Evolutionary conservation across 2,888 invertebrate species (phyloP).

Genomic region (Andrena bicolor): DNA sequence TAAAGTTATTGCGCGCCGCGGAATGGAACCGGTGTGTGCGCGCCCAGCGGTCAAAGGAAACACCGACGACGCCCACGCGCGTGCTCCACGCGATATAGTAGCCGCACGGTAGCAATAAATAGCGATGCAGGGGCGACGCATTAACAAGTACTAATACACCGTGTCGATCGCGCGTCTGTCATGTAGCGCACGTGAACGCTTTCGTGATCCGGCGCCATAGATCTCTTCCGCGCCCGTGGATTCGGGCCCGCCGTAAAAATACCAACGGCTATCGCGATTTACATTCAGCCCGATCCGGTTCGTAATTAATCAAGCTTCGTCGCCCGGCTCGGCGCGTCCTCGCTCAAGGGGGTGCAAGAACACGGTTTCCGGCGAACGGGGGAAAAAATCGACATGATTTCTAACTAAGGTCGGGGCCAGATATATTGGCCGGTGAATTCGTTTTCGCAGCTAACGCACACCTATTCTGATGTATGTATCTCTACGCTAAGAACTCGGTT

Average conservation of each 20-base stretch:
- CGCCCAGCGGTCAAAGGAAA: constrained; percentile 26
- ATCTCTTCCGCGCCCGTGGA: constrained; percentile 62
- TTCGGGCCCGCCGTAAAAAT: constrained; percentile 43
- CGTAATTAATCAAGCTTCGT: constrained; percentile 55
- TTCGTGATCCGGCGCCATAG: constrained; percentile 52
- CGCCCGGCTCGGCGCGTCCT: background rate
- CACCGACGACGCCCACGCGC: constrained; percentile 42
- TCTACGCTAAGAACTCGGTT: too few relatives aligned
- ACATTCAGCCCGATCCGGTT: constrained; percentile 60
- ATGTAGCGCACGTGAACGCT: constrained; percentile 50
- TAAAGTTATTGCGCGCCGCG: background rate
- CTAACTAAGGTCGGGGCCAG: too few relatives aligned
- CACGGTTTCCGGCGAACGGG: background rate
- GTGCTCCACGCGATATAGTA: constrained; percentile 35
- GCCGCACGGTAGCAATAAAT: constrained; percentile 56
- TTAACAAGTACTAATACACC: constrained; percentile 64
- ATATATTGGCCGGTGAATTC: too few relatives aligned
- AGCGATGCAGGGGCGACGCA: constrained; percentile 38
- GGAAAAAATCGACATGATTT: background rate
- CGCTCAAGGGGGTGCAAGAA: constrained; percentile 10
- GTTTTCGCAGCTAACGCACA: too few relatives aligned
- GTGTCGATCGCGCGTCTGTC: constrained; percentile 60
- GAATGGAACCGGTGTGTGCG: background rate
- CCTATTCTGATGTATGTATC: too few relatives aligned
- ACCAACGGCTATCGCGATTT: constrained; percentile 51